A percentile compares a stretch with the other conserved stretches of the same genome.
phyloP scores from a whole-genome alignment of 2,888 invertebrate species.

The Lobophora halterata region DNA sequence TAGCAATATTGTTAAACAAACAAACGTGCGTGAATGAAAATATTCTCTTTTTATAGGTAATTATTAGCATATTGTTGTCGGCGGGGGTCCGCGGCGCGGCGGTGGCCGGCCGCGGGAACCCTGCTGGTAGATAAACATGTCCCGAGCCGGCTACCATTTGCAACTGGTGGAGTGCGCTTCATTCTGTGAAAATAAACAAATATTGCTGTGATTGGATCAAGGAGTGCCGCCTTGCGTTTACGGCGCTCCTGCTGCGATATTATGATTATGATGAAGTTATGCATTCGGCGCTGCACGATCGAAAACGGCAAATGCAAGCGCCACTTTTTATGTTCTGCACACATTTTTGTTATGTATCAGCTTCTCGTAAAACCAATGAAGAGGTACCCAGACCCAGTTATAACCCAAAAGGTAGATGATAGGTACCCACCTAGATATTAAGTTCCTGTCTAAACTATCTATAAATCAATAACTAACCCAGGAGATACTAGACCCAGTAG shows the following conservation, averaged over 20 bases:
- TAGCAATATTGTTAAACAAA: too few species aligned
- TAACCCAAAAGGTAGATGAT: too few species aligned
- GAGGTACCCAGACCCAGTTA: too few species aligned
- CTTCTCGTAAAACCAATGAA: too few species aligned
- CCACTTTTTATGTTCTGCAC: too few species aligned
- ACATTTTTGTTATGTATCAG: too few species aligned
- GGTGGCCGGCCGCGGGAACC: constrained; percentile 34
- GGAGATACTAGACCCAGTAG: too few species aligned
- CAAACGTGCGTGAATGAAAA: constrained; percentile 36
- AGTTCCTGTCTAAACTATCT: too few species aligned
- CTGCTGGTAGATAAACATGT: constrained; percentile 59
- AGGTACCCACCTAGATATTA: too few species aligned
- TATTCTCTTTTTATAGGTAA: constrained; percentile 38
- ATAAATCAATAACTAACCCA: too few species aligned
- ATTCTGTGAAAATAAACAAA: constrained; percentile 24
- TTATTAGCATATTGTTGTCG: constrained; percentile 57
- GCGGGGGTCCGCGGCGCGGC: constrained; percentile 37
- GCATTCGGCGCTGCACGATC: not conserved
- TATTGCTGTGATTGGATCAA: constrained; percentile 21
- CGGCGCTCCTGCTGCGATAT: constrained; percentile 11
- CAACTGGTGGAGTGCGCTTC: constrained; percentile 21
- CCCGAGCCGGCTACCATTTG: constrained; percentile 30
- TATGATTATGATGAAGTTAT: not conserved
- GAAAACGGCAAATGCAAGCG: too few species aligned
- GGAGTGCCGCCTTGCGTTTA: constrained; percentile 19